Evolutionary conservation across 1,140 invertebrate species (phyloP).

Genomic region (Pissodes strobi): DNA sequence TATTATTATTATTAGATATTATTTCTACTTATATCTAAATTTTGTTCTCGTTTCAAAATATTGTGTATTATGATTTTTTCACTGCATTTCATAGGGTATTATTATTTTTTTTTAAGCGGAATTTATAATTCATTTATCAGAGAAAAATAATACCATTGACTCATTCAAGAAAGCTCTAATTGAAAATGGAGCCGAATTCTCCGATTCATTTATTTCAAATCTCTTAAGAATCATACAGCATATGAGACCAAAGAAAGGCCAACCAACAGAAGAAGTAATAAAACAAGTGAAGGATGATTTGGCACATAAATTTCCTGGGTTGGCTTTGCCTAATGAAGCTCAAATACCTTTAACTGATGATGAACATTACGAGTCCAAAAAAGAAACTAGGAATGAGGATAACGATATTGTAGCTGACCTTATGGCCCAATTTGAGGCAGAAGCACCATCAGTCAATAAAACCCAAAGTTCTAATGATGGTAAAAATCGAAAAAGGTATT

Average conservation of each 20-base stretch:
- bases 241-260: slow-evolving; percentile 74
- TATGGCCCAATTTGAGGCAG: slow-evolving; percentile 87
- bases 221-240: slow-evolving; percentile 91
- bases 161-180: slow-evolving; percentile 83
- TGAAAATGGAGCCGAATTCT: slow-evolving; percentile 94
- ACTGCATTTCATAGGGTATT: too few species aligned
- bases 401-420: slow-evolving; percentile 74
- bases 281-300: slow-evolving; percentile 63
- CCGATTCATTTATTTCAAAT: slow-evolving; percentile 92
- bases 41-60: too few species aligned
- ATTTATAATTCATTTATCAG: slow-evolving; percentile 92
- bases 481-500: slow-evolving; percentile 26
- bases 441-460: slow-evolving; percentile 68
- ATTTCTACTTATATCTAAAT: too few species aligned
- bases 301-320: slow-evolving; percentile 82
- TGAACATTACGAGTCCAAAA: slow-evolving; percentile 52
- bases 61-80: too few species aligned
- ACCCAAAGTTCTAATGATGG: slow-evolving; percentile 31
- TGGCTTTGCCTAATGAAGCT: slow-evolving; percentile 87
- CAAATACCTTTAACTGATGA: slow-evolving; percentile 58
- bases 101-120: slow-evolving; percentile 77
- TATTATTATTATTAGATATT: too few species aligned
- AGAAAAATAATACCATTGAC: slow-evolving; percentile 85
- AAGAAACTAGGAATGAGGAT: slow-evolving; percentile 49
- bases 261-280: slow-evolving; percentile 29